phyloP scores from a whole-genome alignment of 2,113 vertebrate species.

The Orycteropus afer region DNA sequence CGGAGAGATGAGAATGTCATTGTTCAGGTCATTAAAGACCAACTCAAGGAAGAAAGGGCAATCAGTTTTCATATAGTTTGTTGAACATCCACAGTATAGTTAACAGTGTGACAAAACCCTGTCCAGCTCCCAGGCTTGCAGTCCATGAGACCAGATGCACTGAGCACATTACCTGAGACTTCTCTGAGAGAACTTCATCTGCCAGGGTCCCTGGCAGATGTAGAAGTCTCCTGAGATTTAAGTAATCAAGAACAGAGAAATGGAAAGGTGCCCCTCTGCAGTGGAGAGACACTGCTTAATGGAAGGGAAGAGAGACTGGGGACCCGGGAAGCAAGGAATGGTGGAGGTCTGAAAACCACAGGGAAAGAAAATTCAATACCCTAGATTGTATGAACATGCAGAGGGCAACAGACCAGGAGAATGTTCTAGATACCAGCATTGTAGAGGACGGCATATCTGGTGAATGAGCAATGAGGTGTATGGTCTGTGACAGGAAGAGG shows the following conservation, averaged over 20 bases:
- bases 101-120: background rate
- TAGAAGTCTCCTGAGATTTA: background rate
- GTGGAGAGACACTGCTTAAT: background rate
- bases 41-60: background rate
- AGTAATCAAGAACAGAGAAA: background rate
- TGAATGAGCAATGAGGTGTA: too few relatives aligned
- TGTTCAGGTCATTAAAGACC: background rate
- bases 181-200: background rate
- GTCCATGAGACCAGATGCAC: background rate
- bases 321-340: background rate
- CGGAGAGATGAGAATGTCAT: background rate
- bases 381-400: background rate
- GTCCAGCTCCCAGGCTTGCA: background rate
- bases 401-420: background rate
- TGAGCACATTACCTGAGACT: background rate
- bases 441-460: background rate
- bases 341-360: background rate
- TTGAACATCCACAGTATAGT: background rate
- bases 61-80: background rate
- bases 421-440: background rate
- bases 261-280: background rate
- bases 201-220: background rate
- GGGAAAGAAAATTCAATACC: background rate
- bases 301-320: background rate
- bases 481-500: background rate